Conservation (phyloP, 2,113 vertebrate species). For the Vanacampus margaritifer region DNA sequence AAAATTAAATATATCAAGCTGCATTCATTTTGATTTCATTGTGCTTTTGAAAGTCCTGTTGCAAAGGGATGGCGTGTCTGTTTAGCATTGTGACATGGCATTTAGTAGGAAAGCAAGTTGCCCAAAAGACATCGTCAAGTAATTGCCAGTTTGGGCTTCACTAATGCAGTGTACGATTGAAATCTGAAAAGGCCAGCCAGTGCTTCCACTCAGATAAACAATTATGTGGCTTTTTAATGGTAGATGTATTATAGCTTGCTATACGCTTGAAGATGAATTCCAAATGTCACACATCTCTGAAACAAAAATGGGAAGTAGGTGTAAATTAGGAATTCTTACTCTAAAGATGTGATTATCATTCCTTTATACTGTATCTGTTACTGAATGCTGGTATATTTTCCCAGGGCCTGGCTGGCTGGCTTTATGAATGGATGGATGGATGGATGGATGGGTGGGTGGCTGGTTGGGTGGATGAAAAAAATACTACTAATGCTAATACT, state of each 20-base stretch:
- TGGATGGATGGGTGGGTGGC: too few species aligned
- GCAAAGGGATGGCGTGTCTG: constrained; percentile 48
- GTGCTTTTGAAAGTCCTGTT: constrained; percentile 39
- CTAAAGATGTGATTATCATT: neutral
- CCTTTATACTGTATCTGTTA: neutral
- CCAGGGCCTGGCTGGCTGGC: too few species aligned
- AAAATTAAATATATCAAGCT: constrained; percentile 24
- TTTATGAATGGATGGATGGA: too few species aligned
- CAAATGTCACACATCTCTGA: constrained; percentile 72
- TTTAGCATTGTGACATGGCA: constrained; percentile 59
- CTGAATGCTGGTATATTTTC: neutral
- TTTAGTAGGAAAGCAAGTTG: constrained; percentile 67
- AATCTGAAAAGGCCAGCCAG: constrained; percentile 73
- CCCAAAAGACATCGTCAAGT: constrained; percentile 66
- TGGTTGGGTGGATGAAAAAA: too few species aligned
- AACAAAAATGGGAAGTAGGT: constrained; percentile 51
- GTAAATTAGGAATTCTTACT: constrained; percentile 21
- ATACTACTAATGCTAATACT: too few species aligned
- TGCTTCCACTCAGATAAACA: constrained; percentile 74
- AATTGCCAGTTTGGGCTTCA: constrained; percentile 75
- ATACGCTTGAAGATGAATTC: constrained; percentile 64
- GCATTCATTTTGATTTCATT: constrained; percentile 23
- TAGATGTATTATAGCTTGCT: constrained; percentile 65
- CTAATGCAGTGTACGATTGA: constrained; percentile 72
- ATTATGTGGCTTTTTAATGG: constrained; percentile 74